Percentiles rank a stretch among this genome's conserved stretches.
phyloP scores from a whole-genome alignment of 2,113 vertebrate genomes.

The Passer montanus region DNA sequence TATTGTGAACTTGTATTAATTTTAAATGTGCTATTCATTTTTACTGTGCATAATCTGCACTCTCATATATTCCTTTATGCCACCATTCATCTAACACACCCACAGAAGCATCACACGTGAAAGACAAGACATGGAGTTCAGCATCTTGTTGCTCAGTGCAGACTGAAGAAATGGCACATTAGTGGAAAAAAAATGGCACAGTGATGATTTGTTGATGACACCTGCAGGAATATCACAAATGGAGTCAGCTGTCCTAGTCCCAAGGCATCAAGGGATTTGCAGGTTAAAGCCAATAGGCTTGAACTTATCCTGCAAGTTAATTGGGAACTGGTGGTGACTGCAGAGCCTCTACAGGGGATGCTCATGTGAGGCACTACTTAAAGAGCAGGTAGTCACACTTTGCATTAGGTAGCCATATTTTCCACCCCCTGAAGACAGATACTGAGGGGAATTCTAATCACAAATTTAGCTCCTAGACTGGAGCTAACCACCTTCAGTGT shows the following conservation, averaged over 20 bases:
- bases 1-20: neutral
- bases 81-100: neutral
- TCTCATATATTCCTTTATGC: neutral
- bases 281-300: neutral
- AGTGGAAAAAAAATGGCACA: too few relatives aligned
- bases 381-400: neutral
- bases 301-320: neutral
- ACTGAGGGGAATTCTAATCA: neutral
- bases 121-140: neutral
- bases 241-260: neutral
- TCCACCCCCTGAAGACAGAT: neutral
- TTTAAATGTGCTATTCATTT: slow-evolving; percentile 2
- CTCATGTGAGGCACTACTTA: neutral
- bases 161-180: neutral
- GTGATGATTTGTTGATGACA: neutral
- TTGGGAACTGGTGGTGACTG: neutral
- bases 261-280: neutral
- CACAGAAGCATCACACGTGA: accelerated
- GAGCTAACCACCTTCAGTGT: neutral
- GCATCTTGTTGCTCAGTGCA: neutral
- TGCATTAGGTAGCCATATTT: neutral
- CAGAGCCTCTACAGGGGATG: neutral
- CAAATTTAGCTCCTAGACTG: neutral
- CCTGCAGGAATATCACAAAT: neutral
- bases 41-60: neutral